Evolutionary conservation across 2,797 vertebrate genomes (phyloP).

Genomic region (Muscicapa comitata): DNA sequence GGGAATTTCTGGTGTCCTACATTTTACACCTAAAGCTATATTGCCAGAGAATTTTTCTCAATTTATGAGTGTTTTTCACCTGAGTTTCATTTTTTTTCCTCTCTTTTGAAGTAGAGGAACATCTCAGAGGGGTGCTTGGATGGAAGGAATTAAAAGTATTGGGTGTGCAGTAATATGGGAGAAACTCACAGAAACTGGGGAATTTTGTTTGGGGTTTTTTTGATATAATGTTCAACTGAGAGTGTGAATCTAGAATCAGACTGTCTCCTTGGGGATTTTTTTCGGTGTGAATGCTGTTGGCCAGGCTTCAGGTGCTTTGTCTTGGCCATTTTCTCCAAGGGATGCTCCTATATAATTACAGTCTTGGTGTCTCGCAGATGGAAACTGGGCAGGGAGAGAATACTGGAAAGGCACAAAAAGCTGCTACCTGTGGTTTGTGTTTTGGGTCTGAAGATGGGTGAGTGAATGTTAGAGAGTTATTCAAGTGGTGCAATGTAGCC

Average conservation of each 20-base stretch:
- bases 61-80: neutral
- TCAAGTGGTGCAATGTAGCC: neutral
- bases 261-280: neutral
- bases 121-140: neutral
- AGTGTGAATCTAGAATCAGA: neutral
- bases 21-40: neutral
- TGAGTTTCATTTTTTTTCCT: neutral
- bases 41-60: neutral
- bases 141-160: neutral
- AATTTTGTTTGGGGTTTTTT: neutral
- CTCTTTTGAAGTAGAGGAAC: neutral
- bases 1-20: neutral
- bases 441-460: neutral
- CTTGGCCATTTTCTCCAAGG: slow-evolving; percentile 14
- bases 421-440: neutral
- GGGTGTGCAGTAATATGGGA: neutral
- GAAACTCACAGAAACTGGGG: neutral
- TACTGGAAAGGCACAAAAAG: neutral
- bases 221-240: neutral
- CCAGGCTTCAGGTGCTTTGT: neutral
- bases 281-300: neutral
- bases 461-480: neutral
- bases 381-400: neutral
- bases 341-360: slow-evolving; percentile 18
- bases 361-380: neutral